Conservation (phyloP, 2,797 vertebrate genomes). For the Onychomys torridus region DNA sequence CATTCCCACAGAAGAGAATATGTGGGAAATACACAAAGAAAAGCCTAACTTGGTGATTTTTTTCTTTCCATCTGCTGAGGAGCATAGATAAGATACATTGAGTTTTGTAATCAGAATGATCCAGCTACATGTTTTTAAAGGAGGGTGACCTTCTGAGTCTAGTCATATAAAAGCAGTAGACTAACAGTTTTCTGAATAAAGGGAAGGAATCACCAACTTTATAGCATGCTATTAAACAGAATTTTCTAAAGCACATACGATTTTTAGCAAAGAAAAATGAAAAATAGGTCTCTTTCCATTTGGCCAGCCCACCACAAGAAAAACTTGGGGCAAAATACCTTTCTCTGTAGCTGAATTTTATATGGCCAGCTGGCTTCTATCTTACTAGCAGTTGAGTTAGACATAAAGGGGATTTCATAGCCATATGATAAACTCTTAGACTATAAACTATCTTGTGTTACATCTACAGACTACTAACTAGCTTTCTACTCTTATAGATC, state of each 20-base stretch:
- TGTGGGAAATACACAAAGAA: slow-evolving; percentile 13
- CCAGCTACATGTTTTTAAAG: slow-evolving; percentile 17
- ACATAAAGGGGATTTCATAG: background rate
- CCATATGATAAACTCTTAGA: slow-evolving; percentile 36
- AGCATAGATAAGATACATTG: background rate
- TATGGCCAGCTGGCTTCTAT: slow-evolving; percentile 19
- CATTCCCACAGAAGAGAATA: slow-evolving; percentile 41
- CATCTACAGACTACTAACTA: slow-evolving; percentile 8
- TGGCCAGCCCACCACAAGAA: slow-evolving; percentile 10
- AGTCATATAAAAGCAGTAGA: slow-evolving; percentile 22
- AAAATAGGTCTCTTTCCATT: background rate
- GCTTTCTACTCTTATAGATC: background rate
- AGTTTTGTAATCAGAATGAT: slow-evolving; percentile 26
- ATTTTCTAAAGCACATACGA: background rate
- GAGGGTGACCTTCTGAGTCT: background rate
- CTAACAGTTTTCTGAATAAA: slow-evolving; percentile 48
- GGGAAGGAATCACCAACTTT: slow-evolving; percentile 23
- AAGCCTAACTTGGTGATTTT: slow-evolving; percentile 18
- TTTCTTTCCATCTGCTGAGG: background rate
- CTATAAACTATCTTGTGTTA: slow-evolving; percentile 27
- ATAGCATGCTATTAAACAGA: slow-evolving; percentile 25
- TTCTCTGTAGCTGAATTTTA: slow-evolving; percentile 41
- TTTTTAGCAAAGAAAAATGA: slow-evolving; percentile 43
- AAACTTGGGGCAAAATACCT: slow-evolving; percentile 1
- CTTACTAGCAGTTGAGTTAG: slow-evolving; percentile 25